A percentile compares a stretch with the other conserved stretches of the same genome.
Conservation (phyloP, 2,113 vertebrate species). For the Neomonachus schauinslandi region DNA sequence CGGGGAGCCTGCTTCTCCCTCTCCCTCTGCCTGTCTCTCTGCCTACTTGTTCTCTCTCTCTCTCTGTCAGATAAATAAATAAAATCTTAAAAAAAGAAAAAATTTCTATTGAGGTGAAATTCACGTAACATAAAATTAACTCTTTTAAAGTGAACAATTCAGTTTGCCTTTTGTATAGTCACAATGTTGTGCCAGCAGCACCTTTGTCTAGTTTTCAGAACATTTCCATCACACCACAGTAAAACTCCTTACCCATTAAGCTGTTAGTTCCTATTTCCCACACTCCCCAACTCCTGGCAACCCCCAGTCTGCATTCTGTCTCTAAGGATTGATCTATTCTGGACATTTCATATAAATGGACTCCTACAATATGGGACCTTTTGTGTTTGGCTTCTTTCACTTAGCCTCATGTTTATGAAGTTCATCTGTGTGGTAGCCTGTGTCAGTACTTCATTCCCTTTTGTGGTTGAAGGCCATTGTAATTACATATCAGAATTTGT, state of each 20-base stretch:
- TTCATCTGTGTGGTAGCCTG: neutral
- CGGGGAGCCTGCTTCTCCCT: no score
- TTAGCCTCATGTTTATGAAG: neutral
- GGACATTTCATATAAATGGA: neutral
- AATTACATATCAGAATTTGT: neutral
- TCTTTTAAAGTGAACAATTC: slow-evolving; percentile 15
- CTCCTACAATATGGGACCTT: neutral
- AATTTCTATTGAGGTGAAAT: neutral
- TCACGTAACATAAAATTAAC: neutral
- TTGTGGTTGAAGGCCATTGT: neutral
- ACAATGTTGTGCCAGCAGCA: neutral
- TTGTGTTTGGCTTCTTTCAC: slow-evolving; percentile 24
- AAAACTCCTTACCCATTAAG: neutral
- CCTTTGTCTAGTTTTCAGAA: neutral
- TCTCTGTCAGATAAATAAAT: no score
- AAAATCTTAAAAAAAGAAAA: neutral
- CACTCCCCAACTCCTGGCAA: neutral
- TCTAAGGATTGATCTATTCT: neutral
- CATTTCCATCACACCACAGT: neutral
- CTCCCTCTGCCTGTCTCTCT: no score
- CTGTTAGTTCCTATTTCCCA: neutral
- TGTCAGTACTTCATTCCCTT: neutral
- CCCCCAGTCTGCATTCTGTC: neutral
- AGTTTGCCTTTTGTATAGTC: neutral
- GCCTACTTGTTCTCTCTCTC: no score